Conservation (phyloP, 2,113 vertebrate species). For the Trematocara unimaculatum region DNA sequence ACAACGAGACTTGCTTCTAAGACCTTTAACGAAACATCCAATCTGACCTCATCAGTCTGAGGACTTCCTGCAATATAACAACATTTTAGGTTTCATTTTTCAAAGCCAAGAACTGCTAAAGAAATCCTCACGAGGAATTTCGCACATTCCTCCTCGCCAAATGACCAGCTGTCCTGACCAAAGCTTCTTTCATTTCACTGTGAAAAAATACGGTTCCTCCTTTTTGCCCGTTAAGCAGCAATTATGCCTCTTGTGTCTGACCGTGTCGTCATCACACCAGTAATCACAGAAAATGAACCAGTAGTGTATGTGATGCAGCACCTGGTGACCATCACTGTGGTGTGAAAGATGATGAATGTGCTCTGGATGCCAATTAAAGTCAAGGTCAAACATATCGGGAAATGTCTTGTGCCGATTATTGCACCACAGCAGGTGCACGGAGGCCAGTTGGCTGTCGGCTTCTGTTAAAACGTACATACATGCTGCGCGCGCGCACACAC, state of each 20-base stretch:
- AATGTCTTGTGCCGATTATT: background rate
- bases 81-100: background rate
- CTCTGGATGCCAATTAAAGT: background rate
- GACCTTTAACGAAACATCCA: background rate
- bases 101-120: background rate
- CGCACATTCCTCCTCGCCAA: background rate
- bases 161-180: background rate
- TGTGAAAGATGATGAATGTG: background rate
- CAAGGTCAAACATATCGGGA: conserved; percentile 45
- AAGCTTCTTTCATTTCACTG: background rate
- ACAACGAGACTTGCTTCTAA: background rate
- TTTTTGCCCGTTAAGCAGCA: background rate
- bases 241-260: background rate
- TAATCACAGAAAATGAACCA: background rate
- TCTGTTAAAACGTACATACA: background rate
- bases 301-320: background rate
- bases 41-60: background rate
- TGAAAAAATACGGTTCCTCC: background rate
- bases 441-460: background rate
- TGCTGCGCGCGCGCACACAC: accelerated
- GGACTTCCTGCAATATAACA: background rate
- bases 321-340: background rate
- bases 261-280: background rate
- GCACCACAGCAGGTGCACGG: background rate
- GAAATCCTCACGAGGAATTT: background rate